A percentile compares a stretch with the other conserved stretches of the same genome.
phyloP scores from a whole-genome alignment of 92 coral and sea anemone genomes.

The Desmophyllum pertusum region DNA sequence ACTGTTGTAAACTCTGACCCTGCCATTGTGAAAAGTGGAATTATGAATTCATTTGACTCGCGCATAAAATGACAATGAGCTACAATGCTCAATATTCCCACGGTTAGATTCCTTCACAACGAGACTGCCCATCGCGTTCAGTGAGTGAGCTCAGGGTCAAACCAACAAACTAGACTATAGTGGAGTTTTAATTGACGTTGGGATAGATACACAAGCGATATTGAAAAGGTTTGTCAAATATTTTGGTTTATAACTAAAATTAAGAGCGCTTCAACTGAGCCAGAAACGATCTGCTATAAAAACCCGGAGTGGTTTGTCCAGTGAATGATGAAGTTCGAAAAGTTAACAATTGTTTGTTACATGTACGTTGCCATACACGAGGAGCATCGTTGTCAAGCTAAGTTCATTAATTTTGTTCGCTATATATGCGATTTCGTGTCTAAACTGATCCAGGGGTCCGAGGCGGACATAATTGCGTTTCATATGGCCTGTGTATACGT shows the following conservation, averaged over 20 bases:
- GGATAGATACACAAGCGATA: background rate
- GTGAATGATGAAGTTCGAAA: background rate
- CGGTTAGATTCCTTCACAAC: conserved; percentile 27
- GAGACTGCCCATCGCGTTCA: background rate
- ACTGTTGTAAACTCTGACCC: conserved; percentile 1
- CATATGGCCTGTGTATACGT: background rate
- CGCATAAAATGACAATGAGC: background rate
- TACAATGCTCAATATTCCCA: conserved; percentile 9
- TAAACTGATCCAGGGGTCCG: no score
- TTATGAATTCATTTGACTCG: background rate
- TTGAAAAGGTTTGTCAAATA: background rate
- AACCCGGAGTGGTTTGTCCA: no score
- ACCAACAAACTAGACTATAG: background rate
- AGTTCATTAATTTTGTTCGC: background rate
- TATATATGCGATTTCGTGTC: background rate
- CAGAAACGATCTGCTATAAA: no score
- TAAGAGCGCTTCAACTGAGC: background rate
- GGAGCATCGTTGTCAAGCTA: background rate
- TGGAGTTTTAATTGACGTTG: background rate
- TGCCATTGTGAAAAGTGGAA: conserved; percentile 1
- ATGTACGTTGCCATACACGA: no score
- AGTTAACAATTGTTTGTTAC: background rate
- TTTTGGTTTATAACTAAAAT: background rate
- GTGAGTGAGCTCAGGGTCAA: background rate
- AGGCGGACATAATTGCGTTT: background rate